These are phyloP conservation scores for Strongylocentrotus purpuratus DNA, from an alignment of 35 echinoderm and acorn worm genomes.

Conservation along the genomic window DNA sequence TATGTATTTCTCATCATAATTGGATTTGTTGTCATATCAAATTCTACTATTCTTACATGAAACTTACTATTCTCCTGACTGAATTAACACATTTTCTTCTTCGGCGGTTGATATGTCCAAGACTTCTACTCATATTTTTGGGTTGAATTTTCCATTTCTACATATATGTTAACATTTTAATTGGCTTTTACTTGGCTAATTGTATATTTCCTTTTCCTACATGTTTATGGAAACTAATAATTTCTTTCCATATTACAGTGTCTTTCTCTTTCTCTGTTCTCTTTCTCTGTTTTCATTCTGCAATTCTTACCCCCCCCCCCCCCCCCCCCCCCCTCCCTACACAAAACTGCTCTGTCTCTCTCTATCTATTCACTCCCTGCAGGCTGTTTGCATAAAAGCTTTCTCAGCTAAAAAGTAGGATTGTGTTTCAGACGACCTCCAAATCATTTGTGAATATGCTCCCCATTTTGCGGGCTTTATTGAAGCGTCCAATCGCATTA, in stretches of 20 bases:
- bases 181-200: neutral
- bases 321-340: no score
- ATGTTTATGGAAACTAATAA: neutral
- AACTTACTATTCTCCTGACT: neutral
- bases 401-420: neutral
- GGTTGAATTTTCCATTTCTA: neutral
- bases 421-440: neutral
- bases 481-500: constrained; percentile 8
- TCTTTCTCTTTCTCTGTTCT: no score
- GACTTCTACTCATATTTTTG: neutral
- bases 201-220: neutral
- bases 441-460: constrained; percentile 19
- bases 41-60: neutral
- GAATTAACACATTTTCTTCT: neutral
- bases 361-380: neutral
- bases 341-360: neutral
- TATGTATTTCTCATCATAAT: neutral
- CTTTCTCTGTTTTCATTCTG: neutral
- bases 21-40: neutral
- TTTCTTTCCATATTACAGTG: no score
- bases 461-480: constrained; percentile 7
- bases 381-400: constrained; percentile 17
- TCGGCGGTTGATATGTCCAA: neutral
- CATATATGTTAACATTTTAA: neutral
- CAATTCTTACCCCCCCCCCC: neutral